phyloP scores from a whole-genome alignment of 2,888 invertebrate genomes.

The Aphodius sticticus region DNA sequence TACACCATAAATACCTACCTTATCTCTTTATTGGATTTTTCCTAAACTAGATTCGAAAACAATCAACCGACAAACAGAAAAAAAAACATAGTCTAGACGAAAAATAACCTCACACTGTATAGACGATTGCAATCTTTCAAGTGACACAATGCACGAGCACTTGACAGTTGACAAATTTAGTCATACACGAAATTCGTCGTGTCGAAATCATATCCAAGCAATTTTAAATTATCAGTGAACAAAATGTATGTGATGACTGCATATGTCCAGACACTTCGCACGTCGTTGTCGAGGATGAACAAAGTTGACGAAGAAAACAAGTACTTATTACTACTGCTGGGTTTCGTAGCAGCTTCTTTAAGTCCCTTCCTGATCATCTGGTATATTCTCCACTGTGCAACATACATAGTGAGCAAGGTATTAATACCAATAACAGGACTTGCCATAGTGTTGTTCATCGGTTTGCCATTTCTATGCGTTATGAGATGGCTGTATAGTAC shows the following conservation, averaged over 20 bases:
- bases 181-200: not conserved
- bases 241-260: slow-evolving; percentile 34
- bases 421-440: slow-evolving; percentile 39
- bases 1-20: too few relatives aligned
- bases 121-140: not conserved
- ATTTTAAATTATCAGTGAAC: not conserved
- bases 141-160: not conserved
- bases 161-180: not conserved
- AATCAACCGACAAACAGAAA: not conserved
- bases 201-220: not conserved
- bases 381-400: slow-evolving; percentile 35
- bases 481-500: slow-evolving; percentile 37
- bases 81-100: not conserved
- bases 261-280: slow-evolving; percentile 31
- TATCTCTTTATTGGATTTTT: too few relatives aligned
- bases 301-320: slow-evolving; percentile 38
- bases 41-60: too few relatives aligned
- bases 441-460: slow-evolving; percentile 39
- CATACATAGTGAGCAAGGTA: slow-evolving; percentile 34
- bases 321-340: slow-evolving; percentile 36
- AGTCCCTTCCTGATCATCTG: slow-evolving; percentile 39
- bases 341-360: slow-evolving; percentile 37
- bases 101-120: not conserved
- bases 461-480: slow-evolving; percentile 41
- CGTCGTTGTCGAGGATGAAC: slow-evolving; percentile 32